Percentiles rank a stretch among this genome's conserved stretches.
These are phyloP conservation scores for Typhlichthys eigenmanni DNA, from an alignment of 2,797 vertebrate species.

Conservation along the genomic window DNA sequence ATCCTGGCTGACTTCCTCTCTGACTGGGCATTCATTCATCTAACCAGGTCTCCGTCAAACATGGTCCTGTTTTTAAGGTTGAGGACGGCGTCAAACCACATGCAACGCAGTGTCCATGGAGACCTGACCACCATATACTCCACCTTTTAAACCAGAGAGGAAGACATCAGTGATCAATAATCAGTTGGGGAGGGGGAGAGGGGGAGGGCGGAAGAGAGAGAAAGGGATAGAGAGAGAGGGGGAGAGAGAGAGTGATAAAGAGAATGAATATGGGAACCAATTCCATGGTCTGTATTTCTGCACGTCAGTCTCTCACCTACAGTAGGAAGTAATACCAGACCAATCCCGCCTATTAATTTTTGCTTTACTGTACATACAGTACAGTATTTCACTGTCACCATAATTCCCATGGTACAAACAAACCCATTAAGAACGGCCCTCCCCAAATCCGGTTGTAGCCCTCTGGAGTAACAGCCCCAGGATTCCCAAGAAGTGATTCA, in stretches of 20 bases:
- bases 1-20: not conserved
- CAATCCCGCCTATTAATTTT: conserved; percentile 9
- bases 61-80: not conserved
- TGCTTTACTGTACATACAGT: not conserved
- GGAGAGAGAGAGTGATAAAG: no score
- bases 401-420: not conserved
- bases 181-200: no score
- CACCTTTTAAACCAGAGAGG: not conserved
- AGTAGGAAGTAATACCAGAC: not conserved
- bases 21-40: not conserved
- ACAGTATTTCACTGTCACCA: not conserved
- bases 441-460: no score
- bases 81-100: no score
- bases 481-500: no score
- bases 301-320: no score
- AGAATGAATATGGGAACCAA: no score
- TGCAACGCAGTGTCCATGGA: no score
- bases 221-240: no score
- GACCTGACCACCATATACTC: not conserved
- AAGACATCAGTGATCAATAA: not conserved
- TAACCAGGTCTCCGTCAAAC: not conserved
- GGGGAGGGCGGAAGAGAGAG: no score
- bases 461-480: no score
- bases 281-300: no score
- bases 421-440: not conserved